These are phyloP conservation scores for Hyposoter dolosus DNA, from an alignment of 2,888 invertebrate genomes.

Conservation along the genomic window DNA sequence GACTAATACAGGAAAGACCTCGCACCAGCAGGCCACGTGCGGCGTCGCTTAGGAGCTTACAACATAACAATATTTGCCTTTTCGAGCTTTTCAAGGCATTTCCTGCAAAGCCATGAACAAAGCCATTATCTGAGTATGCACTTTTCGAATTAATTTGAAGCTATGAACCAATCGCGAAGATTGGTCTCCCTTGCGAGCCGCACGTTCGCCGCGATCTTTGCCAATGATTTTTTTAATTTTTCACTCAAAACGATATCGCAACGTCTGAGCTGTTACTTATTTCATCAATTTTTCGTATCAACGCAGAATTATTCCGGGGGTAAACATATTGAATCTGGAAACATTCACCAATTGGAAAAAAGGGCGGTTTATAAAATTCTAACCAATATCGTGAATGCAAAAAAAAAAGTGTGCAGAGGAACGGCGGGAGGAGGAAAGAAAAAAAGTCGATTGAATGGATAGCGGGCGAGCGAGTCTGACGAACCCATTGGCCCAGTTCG, in stretches of 20 bases:
- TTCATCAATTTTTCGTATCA: background rate
- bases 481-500: slow-evolving; percentile 56
- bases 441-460: slow-evolving; percentile 10
- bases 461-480: slow-evolving; percentile 6
- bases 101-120: background rate
- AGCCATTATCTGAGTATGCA: background rate
- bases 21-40: background rate
- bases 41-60: background rate
- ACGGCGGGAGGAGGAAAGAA: background rate
- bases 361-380: background rate
- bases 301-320: background rate
- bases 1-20: background rate
- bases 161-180: background rate
- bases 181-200: background rate
- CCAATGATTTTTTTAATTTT: too few relatives aligned
- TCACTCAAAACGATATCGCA: too few relatives aligned
- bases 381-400: background rate
- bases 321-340: background rate
- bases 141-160: background rate
- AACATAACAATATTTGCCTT: background rate
- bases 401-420: background rate
- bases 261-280: background rate
- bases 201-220: too few relatives aligned
- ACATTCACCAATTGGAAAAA: background rate
- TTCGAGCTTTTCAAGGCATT: background rate